A percentile compares a stretch with the other conserved stretches of the same genome.
phyloP scores from a whole-genome alignment of 2,888 invertebrate genomes.

The Platerodrilus igneus region DNA sequence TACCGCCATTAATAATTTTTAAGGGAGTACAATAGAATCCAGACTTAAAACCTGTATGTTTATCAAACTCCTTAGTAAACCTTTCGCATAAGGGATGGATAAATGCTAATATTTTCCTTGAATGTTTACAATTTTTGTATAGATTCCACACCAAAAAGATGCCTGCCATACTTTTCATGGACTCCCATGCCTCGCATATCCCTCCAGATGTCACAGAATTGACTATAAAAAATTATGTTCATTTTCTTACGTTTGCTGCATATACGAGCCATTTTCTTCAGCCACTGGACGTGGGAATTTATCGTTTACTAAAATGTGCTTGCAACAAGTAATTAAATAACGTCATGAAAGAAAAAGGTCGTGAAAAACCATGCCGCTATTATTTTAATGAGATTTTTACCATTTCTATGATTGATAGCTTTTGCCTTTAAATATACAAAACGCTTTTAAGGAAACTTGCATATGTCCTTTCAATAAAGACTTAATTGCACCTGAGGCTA shows the following conservation, averaged over 20 bases:
- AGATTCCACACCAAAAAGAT: neutral
- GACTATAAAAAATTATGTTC: constrained; percentile 5
- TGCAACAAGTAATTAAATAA: neutral
- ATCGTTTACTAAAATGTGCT: neutral
- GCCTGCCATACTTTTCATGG: constrained; percentile 8
- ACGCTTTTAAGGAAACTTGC: neutral
- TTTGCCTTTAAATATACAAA: neutral
- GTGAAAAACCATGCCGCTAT: constrained; percentile 1
- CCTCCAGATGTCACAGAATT: constrained; percentile 1
- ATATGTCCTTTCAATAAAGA: neutral
- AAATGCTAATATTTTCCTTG: constrained; percentile 1
- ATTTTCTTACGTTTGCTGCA: constrained; percentile 7
- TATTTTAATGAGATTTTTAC: constrained; percentile 2
- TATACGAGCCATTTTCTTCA: constrained; percentile 9
- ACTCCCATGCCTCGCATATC: constrained; percentile 7
- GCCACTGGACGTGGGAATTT: constrained; percentile 6
- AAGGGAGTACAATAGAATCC: constrained; percentile 10
- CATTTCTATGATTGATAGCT: neutral
- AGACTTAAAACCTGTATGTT: neutral
- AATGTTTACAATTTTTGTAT: constrained; percentile 4
- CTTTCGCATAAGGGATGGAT: constrained; percentile 7
- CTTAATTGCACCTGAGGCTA: constrained; percentile 1
- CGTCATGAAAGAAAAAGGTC: neutral
- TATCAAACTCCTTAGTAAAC: constrained; percentile 4
- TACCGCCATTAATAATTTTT: constrained; percentile 12